Base-by-base conservation (phyloP, 2,888 invertebrate genomes). In the Cremastobaeus sp. region DNA sequence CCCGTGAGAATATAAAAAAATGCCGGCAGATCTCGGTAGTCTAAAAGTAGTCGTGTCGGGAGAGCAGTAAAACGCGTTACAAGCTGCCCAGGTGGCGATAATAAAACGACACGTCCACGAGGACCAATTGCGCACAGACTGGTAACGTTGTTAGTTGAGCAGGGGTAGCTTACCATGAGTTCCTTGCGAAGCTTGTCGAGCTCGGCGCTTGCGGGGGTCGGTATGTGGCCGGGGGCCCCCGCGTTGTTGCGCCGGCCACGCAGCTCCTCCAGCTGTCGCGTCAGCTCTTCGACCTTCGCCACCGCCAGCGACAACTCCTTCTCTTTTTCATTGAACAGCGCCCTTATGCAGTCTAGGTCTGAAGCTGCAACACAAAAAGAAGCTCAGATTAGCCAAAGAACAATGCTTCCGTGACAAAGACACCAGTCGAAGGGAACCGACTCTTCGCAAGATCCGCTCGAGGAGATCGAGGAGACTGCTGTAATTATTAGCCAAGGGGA, bases 281-380 rank as follows among this genome's bases (percentile, higher is more conserved):
- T 97, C 86, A 99, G 90, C 89, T 97, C 96, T 85, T 99, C 98
- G 85, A 98, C 98, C 89, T 97, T 97, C 84, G 96, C 95, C 86
- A 98, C 97, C n/a, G 98, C 98, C 91, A 97, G 90, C 64, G 96
- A 95, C 74, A 99, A 89, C 89, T 98, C 98, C 89, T 97, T 97
- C 88, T 98, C 98, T 87, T 98, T 98, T 87, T 98, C 97, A 90
- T 96, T 97, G 92, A 98, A 98, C 71, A 98, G 91, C 77, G 96
- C 95, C 84, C 97, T 93, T 88, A 97, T 97, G 79, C 97, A 96
- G 90, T 98, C 97, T 89, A 98, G 91, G 90, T 98, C 98, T 86
- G 96, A 95, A 83, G 95, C 96, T 96, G 90, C 5, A 71, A 70
- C 9, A 72, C 39, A 41, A 76, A 50, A 72, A 71, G 59, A 48